These are phyloP conservation scores for Orgyia antiqua DNA, from an alignment of 2,888 invertebrate species.

Conservation along the genomic window DNA sequence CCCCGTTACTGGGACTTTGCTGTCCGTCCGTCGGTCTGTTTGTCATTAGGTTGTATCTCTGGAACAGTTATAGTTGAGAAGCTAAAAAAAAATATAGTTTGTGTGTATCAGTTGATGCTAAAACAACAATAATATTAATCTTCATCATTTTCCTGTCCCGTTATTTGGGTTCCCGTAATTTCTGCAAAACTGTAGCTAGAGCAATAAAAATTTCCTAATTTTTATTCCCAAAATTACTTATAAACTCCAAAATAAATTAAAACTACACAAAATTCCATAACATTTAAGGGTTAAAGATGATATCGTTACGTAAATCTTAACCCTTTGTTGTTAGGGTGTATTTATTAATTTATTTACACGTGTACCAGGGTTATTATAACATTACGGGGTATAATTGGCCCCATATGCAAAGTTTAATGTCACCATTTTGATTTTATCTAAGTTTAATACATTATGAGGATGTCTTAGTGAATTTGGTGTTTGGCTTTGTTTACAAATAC, in stretches of 20 bases:
- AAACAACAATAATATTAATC: too few relatives aligned
- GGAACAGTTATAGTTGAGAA: too few relatives aligned
- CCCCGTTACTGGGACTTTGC: too few relatives aligned
- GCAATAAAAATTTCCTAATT: too few relatives aligned
- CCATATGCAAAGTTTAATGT: constrained; percentile 72
- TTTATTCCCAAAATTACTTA: too few relatives aligned
- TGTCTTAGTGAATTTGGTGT: constrained; percentile 16
- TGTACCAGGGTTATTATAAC: constrained; percentile 61
- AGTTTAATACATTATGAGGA: constrained; percentile 53
- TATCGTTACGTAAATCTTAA: constrained; percentile 64
- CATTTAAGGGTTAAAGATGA: constrained; percentile 45
- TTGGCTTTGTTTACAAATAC: constrained; percentile 5
- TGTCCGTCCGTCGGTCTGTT: too few relatives aligned
- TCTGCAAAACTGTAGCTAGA: too few relatives aligned
- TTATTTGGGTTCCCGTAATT: too few relatives aligned
- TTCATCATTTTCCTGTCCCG: too few relatives aligned
- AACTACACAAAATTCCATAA: neutral
- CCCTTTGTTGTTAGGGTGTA: constrained; percentile 57
- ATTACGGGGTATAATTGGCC: constrained; percentile 60
- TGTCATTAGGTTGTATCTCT: too few relatives aligned
- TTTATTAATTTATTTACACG: constrained; percentile 74
- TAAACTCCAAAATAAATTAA: neutral
- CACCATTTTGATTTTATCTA: constrained; percentile 57
- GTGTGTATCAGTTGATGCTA: too few relatives aligned
- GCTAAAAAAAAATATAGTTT: too few relatives aligned